Base-by-base conservation (phyloP, 2,888 invertebrate genomes). In the Hirtodrosophila alboralis region DNA sequence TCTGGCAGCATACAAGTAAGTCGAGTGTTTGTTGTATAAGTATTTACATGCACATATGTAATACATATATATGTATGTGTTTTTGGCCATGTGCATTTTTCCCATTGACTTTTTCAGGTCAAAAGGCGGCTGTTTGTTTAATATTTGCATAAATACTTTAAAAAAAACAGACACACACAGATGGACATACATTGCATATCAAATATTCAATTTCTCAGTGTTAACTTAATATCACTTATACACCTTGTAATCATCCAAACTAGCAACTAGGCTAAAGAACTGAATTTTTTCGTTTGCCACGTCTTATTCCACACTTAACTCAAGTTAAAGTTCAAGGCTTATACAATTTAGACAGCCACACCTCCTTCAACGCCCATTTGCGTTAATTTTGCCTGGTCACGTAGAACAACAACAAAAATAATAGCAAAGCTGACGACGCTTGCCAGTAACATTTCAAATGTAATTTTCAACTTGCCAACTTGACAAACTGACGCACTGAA, bases 71-170 rank as follows among this genome's bases (percentile, higher is more conserved):
- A 10, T n/a, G 31, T 43, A 12, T 43, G 31, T 38, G 23, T 28
- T 54, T 23, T 33, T 21, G 64, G 56, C 64, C 77, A 41, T 66
- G 57, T 69, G 69, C 66, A 57, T 54, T 72, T 67, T 53, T 62
- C 57, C 44, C 71, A 84, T 84, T 81, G 83, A 75, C 72, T 81
- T 79, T 56, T 84, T 67, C 60, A 75, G 83, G 83, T 72, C 75
- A 75, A 78, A 78, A 67, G 65, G 81, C 63, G 57, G 54, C 77
- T 73, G 81, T 78, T 53, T 58, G 74, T 71, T 81, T 61, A 61
- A 64, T 65, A 79, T 84, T 84, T 79, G 75, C 79, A 84, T 81
- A 75, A 75, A 72, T 68, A 75, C 78, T 84, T 68, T 68, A 74
- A 52, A 57, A 21, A 21, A n/a, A n/a, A n/a, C n/a, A n/a, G n/a